Evolutionary conservation across 2,888 invertebrate genomes (phyloP).

Genomic region (Ethmia dodecea): DNA sequence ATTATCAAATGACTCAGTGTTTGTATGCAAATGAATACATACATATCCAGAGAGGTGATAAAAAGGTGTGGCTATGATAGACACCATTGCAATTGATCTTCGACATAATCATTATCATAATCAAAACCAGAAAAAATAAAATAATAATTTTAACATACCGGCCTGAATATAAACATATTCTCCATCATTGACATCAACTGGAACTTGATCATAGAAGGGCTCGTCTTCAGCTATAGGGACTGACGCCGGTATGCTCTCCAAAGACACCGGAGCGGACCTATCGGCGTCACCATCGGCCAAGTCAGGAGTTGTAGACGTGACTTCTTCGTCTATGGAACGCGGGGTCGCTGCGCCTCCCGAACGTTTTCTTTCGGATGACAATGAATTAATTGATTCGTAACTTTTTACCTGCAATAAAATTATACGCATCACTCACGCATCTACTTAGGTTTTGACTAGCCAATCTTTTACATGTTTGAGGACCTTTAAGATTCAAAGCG

Average conservation of each 20-base stretch:
- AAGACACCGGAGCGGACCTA: conserved; percentile 59
- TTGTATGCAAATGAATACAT: not conserved
- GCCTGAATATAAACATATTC: conserved; percentile 88
- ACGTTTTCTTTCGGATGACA: conserved; percentile 78
- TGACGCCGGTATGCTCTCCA: conserved; percentile 59
- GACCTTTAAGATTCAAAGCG: too few species aligned
- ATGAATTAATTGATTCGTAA: conserved; percentile 80
- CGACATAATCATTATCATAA: too few species aligned
- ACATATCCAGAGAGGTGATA: not conserved
- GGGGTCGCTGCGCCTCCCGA: conserved; percentile 73
- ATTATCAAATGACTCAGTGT: too few species aligned
- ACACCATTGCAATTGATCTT: not conserved
- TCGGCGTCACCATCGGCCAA: conserved; percentile 47
- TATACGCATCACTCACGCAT: too few species aligned
- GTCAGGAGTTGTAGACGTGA: conserved; percentile 58
- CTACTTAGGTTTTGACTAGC: too few species aligned
- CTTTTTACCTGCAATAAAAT: conserved; percentile 78
- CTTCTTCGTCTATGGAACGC: conserved; percentile 67
- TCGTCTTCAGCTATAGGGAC: conserved; percentile 70
- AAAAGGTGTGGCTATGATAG: not conserved
- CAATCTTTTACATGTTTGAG: too few species aligned
- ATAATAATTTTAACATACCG: too few species aligned
- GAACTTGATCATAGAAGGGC: conserved; percentile 85
- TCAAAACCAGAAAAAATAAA: too few species aligned
- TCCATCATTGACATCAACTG: conserved; percentile 81